Base-by-base conservation (phyloP, 2,797 vertebrate genomes). In the Pseudopleuronectes americanus region DNA sequence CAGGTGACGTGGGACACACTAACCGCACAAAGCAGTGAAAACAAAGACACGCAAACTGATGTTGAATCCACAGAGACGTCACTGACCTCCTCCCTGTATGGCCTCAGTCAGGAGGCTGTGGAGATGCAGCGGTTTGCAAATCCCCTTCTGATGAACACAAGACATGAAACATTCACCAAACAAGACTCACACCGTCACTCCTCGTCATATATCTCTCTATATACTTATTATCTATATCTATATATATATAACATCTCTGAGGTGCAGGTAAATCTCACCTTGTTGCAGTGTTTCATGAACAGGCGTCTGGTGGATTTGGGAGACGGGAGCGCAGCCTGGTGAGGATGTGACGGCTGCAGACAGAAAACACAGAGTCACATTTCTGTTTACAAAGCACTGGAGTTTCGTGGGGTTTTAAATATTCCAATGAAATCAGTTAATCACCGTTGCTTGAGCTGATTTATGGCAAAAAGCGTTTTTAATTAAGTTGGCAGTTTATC, bases 41-140 rank as follows among this genome's bases (percentile, higher is more conserved):
- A 43, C 41, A 43, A 43, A 17, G 41, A 43, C 41, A 38, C 36
- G 3, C 36, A 12, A 33, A 33, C 31, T 33, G 31, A 33, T 33
- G 2, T 10, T 8, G 31, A 33, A 38, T 38, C 36, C 28, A 8
- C 28, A 14, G 43, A 52, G 10, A 52, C 8, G 1, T 2, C 36
- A 84, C 92, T 83, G 47, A 94, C 94, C 92, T 89, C 92, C 91
- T 61, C 52, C 77, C 71, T 81, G 64, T 4, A 95, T 74, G 69
- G 76, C 90, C 65, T 94, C 93, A 0, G 73, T 89, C 84, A 95
- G 79, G 58, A 94, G 85, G 16, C 23, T 73, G 69, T 84, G 43
- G 38, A 95, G 90, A 28, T 94, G 80, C 45, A 67, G 17, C 0
- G 94, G 89, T 79, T 74, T 85, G 66, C 92, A 94, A 0, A 65